phyloP scores from a whole-genome alignment of 1,140 invertebrate genomes.

The Cherax quadricarinatus region DNA sequence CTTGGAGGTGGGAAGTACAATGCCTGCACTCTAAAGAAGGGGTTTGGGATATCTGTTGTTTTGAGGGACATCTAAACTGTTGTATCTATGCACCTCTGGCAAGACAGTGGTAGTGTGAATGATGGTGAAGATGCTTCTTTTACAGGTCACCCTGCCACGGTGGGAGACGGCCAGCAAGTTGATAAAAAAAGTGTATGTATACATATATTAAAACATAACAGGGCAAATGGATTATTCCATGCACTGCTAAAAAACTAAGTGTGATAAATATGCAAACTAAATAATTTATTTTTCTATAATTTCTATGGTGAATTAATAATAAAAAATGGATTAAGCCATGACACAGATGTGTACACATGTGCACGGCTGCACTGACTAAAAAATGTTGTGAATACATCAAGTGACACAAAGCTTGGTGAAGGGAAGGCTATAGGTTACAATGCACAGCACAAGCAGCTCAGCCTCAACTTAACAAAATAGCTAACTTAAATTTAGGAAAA shows the following conservation, averaged over 20 bases:
- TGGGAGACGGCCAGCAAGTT: no score
- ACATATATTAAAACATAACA: neutral
- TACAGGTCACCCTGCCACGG: no score
- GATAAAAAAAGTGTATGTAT: no score
- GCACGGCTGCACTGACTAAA: neutral
- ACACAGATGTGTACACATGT: neutral
- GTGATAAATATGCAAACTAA: neutral
- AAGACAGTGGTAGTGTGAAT: no score
- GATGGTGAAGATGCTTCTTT: no score
- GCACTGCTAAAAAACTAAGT: neutral
- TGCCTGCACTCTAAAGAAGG: no score
- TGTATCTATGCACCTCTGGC: no score
- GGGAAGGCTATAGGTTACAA: conserved; percentile 19
- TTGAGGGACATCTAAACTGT: no score
- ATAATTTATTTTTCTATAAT: conserved; percentile 5
- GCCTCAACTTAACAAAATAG: conserved; percentile 60
- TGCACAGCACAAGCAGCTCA: conserved; percentile 53
- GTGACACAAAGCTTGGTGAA: neutral
- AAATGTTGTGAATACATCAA: neutral
- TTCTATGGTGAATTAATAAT: conserved; percentile 18
- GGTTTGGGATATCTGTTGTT: no score
- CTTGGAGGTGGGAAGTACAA: no score
- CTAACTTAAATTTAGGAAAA: conserved; percentile 61
- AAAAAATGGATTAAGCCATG: neutral
- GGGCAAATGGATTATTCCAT: neutral